These are phyloP conservation scores for Arenaria interpres DNA, from an alignment of 2,113 vertebrate genomes.

Conservation along the genomic window DNA sequence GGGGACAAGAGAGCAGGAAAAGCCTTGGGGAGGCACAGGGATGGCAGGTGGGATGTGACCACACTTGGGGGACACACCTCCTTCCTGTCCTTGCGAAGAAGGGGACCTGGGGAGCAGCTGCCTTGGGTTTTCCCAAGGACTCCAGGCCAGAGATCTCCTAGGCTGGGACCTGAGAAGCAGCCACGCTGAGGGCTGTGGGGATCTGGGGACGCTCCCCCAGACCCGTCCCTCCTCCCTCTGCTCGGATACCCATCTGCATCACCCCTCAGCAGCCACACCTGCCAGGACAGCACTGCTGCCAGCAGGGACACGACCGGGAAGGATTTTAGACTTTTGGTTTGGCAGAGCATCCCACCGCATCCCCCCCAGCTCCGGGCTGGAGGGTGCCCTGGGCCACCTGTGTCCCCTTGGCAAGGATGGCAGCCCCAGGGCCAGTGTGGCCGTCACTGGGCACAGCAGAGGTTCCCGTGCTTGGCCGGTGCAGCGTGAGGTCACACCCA, in stretches of 20 bases:
- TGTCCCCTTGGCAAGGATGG: background rate
- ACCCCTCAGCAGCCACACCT: background rate
- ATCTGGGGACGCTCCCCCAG: background rate
- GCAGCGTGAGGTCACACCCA: slow-evolving; percentile 72
- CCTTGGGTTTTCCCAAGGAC: background rate
- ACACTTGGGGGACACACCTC: background rate
- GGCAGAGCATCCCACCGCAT: background rate
- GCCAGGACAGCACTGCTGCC: background rate
- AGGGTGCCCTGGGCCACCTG: background rate
- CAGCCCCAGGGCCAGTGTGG: fast-evolving
- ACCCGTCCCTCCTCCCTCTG: background rate
- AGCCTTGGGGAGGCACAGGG: background rate
- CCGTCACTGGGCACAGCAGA: background rate
- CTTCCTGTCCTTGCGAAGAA: background rate
- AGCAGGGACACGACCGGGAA: background rate
- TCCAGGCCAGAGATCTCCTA: background rate
- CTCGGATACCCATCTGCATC: background rate
- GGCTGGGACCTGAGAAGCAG: background rate
- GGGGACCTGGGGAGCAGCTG: background rate
- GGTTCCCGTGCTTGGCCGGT: background rate
- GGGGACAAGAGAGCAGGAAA: background rate
- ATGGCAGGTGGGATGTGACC: background rate
- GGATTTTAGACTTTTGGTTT: background rate
- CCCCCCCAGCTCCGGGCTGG: too few relatives aligned
- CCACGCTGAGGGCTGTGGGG: background rate